A percentile compares a stretch with the other conserved stretches of the same genome.
Evolutionary conservation across 2,113 vertebrate genomes (phyloP).

Genomic region (Apteryx mantelli): DNA sequence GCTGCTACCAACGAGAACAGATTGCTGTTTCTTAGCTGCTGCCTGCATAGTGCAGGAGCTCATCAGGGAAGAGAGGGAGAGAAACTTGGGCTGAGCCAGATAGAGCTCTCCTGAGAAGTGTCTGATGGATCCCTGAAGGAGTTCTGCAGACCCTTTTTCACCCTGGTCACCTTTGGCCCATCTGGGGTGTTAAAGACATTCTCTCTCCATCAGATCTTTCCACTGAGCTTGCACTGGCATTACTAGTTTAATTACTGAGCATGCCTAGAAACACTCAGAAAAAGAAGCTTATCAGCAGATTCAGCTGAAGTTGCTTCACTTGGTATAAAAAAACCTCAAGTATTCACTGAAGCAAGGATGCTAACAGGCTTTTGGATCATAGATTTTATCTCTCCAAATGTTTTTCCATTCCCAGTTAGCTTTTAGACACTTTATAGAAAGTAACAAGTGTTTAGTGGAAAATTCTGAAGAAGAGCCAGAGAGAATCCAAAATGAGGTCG

Average conservation of each 20-base stretch:
- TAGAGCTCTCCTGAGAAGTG: background rate
- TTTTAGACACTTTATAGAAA: background rate
- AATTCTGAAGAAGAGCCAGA: background rate
- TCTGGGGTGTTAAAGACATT: fast-evolving
- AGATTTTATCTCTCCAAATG: background rate
- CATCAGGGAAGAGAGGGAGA: background rate
- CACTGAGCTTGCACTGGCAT: background rate
- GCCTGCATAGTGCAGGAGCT: background rate
- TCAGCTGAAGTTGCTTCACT: background rate
- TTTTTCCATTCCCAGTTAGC: background rate
- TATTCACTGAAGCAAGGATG: background rate
- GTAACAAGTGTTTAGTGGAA: background rate
- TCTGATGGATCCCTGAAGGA: background rate
- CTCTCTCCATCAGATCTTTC: background rate
- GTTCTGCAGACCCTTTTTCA: background rate
- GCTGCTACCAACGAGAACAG: background rate
- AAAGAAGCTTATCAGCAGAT: background rate
- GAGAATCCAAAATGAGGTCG: background rate
- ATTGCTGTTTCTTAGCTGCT: background rate
- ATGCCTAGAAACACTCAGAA: background rate
- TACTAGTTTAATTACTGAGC: background rate
- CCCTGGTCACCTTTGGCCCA: background rate
- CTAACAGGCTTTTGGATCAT: background rate
- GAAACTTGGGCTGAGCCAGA: background rate
- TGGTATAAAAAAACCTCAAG: background rate